Evolutionary conservation across 2,888 invertebrate genomes (phyloP), one percentile per base, ranked within the genome.

Genomic region (Tiliacea aurago): DNA sequence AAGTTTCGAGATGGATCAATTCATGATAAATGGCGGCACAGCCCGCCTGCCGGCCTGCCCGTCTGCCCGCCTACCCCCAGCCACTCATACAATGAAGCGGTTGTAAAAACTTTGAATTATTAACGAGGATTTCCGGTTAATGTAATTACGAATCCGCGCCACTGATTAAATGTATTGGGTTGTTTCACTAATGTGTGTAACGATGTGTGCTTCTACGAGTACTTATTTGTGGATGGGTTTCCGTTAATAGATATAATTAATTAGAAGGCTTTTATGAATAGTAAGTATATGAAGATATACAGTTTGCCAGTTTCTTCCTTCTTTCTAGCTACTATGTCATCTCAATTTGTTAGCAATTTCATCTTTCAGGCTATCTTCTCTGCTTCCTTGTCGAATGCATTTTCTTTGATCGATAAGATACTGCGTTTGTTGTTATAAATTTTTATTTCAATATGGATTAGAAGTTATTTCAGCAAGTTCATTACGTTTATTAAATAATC

Each of bases 11-110:
- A 92, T 91, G 91, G 93, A 94, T 94, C 93, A 92, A 93, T 92
- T 88, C 86, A 86, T 93, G 94, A 94, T 94, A 93, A 93, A 94
- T 93, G 91, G 88, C 87, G 86, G 83, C 89, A 90, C 89, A 88
- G 90, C 91, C 90, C 87, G 85, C 84, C 73, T 37, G 85, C 84
- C 89, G 88, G 90, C 91, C 90, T 86, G 85, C 84, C 73, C 23
- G 85, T 83, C 73, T 37, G 90, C 91, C 90, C 88, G 85, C 84
- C 75, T 75, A 81, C 83, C 85, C 86, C 85, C 81, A 73, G 80
- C 84, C 86, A 84, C 87, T 87, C 86, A 84, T 70, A 75, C 87
- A 82, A 78, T 78, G 88, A 81, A 83, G 78, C 78, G 84, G 87
- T 87, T 80, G 81, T 87, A 87, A 89, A 89, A 89, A 89, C 87